These are phyloP conservation scores for Cyclargus thomasi DNA, from an alignment of 1,140 invertebrate genomes.

Conservation along the genomic window DNA sequence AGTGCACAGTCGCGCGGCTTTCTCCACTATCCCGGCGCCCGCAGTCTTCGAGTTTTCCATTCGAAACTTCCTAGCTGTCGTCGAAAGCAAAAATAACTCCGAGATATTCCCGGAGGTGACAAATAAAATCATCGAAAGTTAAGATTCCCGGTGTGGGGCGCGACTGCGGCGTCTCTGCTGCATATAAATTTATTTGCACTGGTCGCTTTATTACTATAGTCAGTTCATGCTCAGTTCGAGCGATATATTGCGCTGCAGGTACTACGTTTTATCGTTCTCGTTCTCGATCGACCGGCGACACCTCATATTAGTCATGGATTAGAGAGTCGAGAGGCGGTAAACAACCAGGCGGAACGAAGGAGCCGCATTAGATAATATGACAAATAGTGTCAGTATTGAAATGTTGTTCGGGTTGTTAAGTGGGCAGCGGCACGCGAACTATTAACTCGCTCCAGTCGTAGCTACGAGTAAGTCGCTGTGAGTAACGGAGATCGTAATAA, in stretches of 20 bases:
- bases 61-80: not conserved
- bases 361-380: not conserved
- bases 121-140: slow-evolving; percentile 8
- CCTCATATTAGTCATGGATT: not conserved
- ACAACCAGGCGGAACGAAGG: not conserved
- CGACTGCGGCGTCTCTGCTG: not conserved
- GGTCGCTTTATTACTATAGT: not conserved
- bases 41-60: no score
- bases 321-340: not conserved
- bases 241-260: not conserved
- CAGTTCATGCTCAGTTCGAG: not conserved
- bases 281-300: not conserved
- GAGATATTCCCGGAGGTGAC: slow-evolving; percentile 5
- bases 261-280: not conserved
- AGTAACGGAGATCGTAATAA: not conserved
- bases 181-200: not conserved
- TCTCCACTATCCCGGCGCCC: no score
- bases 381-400: not conserved
- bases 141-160: not conserved
- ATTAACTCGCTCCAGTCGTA: not conserved
- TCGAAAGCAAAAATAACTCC: slow-evolving; percentile 4
- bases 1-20: no score
- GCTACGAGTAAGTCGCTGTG: not conserved
- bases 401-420: not conserved
- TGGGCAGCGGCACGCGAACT: not conserved